Evolutionary conservation across 2,888 invertebrate genomes (phyloP).

Genomic region (Leistus spinibarbis): DNA sequence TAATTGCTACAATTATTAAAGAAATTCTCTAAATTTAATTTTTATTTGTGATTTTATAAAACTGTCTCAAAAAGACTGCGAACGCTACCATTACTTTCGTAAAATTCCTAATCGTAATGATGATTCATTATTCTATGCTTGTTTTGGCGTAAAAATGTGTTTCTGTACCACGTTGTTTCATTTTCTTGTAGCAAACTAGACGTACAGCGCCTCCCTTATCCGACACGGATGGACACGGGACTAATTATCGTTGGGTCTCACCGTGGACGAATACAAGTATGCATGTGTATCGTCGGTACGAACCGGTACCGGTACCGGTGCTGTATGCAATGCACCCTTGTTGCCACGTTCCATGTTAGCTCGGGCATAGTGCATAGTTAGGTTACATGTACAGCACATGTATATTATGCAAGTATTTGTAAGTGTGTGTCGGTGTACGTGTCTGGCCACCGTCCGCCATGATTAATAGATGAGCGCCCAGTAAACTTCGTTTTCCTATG

Average conservation of each 20-base stretch:
- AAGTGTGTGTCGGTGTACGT: background rate
- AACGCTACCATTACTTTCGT: too few species aligned
- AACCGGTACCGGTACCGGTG: too few species aligned
- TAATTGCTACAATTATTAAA: too few species aligned
- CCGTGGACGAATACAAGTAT: background rate
- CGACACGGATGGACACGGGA: background rate
- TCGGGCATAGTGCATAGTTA: background rate
- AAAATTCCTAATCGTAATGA: too few species aligned
- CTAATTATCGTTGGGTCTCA: constrained; percentile 2
- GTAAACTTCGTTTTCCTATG: constrained; percentile 12
- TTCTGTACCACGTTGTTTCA: background rate
- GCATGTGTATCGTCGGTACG: background rate
- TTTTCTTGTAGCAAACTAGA: background rate
- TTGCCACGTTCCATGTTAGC: background rate
- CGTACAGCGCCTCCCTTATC: background rate
- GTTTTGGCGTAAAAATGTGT: background rate
- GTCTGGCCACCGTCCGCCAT: constrained; percentile 11
- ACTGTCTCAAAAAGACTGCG: too few species aligned
- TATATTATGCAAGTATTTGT: background rate
- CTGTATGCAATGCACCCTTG: background rate
- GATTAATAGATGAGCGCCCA: constrained; percentile 24
- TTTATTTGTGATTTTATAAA: too few species aligned
- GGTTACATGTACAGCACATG: background rate
- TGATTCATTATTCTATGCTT: too few species aligned
- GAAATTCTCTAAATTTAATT: too few species aligned